Evolutionary conservation across 2,888 invertebrate species (phyloP), one percentile per base, ranked within the genome.

Genomic region (Drosophila setosimentum): DNA sequence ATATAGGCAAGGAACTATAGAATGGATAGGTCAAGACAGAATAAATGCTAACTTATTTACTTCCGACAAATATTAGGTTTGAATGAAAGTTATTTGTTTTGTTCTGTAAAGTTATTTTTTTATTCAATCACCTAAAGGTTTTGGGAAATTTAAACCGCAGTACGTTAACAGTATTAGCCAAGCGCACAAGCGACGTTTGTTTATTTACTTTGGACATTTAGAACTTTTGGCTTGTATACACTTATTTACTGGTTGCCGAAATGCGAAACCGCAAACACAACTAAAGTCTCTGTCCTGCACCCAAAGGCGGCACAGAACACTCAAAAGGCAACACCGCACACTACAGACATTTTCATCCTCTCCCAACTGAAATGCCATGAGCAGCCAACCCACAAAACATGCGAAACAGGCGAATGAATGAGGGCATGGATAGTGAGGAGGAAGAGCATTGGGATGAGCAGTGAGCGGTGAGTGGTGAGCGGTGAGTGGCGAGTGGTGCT

Each of bases 211-310:
- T 82, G 61, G 82, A 75, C 82, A 80, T 75, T 82, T 82, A 75
- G 63, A 51, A 60, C 68, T 78, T 71, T 75, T 59, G 60, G 65
- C 68, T 60, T 59, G 64, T 66, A 68, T 63, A 80, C 70, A 73
- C 73, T 86, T 83, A 83, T 86, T 88, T 85, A 87, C 76, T 82
- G 84, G 83, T 86, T 78, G 78, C 71, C 73, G 87, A 86, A 85
- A 88, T 83, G 81, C 64, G 88, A 87, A 77, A 87, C 84, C 84
- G 64, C 86, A 85, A 87, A 80, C 76, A 87, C 82, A 82, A 77
- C 82, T 73, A 72, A 67, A 57, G 49, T 62, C 63, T 16, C 24
- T 16, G 30, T 48, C 58, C 63, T 8, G 16, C 4, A 32, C 50
- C 35, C 16, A 55, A 37, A 54, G 55, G n/a, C 49, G 37, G 49